Base-by-base conservation (phyloP, 2,888 invertebrate species). In the Agrotis puta region DNA sequence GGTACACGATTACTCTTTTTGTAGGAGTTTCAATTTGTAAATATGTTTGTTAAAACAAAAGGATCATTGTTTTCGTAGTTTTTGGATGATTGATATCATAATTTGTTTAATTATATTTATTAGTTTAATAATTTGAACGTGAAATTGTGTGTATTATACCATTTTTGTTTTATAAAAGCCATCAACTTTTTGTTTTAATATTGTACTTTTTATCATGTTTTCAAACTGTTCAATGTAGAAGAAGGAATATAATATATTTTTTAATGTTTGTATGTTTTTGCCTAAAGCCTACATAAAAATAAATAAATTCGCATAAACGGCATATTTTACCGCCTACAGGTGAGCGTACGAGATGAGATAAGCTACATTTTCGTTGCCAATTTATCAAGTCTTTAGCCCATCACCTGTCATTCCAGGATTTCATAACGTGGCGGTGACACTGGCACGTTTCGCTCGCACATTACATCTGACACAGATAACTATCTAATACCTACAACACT, bases 1-100 rank as follows among this genome's bases (percentile, higher is more conserved):
- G 98, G 98, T 98, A 98, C 81, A 81, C 33, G 33, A 61, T 54
- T 39, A 70, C 75, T 82, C 85, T 93, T 93, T 94, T 94, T 92
- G 91, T 83, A 81, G 56, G 39, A 62, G 53, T 45, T 13, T 50
- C 16, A 4, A 54, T 66, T 61, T 43, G 20, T 51, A 45, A 66
- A 18, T 50, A 11, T 64, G 33, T 45, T 61, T 67, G 45, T 53
- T 56, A 20, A 1, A 63, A 2, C 24, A 47, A 75, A 66, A 75
- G 58, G 22, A 2, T 16, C 14, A 3, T 47, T 43, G 6, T n/a
- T 64, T 75, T 45, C 22, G 56, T 20, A 72, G 77, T 58, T 76
- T 79, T 76, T 47, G 9, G 7, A 16, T 22, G 24, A 24, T 53
- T 56, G 56, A 13, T 20, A 14, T 11, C 59, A 39, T 39, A 45